Percentiles rank a stretch among this genome's conserved stretches.
These are phyloP conservation scores for Coilia nasus DNA, from an alignment of 2,797 vertebrate species.

Conservation along the genomic window DNA sequence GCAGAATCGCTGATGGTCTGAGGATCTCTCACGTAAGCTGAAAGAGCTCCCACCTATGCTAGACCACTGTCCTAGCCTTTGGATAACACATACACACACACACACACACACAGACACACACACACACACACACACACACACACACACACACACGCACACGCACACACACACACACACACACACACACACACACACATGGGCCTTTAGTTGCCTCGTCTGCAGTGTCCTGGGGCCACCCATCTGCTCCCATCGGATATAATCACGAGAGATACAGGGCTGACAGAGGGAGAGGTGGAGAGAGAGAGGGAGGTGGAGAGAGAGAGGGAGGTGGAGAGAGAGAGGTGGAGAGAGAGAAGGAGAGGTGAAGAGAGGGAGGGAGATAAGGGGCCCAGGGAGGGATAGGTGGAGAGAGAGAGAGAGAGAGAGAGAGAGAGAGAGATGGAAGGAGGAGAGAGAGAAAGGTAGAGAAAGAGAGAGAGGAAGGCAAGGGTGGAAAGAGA, in stretches of 20 bases:
- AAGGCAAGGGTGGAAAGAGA: too few species aligned
- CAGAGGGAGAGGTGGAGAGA: neutral
- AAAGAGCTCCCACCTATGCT: neutral
- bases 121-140: conserved; percentile 34
- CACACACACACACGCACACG: conserved; percentile 29
- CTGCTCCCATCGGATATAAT: neutral
- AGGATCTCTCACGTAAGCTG: conserved; percentile 1
- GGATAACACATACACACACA: neutral
- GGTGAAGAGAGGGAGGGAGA: neutral
- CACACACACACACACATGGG: conserved; percentile 14
- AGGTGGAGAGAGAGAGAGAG: neutral
- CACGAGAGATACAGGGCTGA: neutral
- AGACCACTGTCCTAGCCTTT: neutral
- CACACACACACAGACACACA: neutral
- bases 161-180: neutral
- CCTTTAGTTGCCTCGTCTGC: conserved; percentile 13
- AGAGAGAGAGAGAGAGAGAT: conserved; percentile 10
- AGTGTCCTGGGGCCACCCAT: conserved; percentile 24
- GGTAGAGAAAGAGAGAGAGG: conserved; percentile 14
- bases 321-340: neutral
- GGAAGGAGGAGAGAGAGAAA: neutral
- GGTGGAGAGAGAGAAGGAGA: neutral
- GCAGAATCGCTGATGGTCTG: neutral
- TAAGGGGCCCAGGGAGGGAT: neutral
- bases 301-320: neutral